Evolutionary conservation across 2,113 vertebrate species (phyloP).

Genomic region (Cottus gobio): DNA sequence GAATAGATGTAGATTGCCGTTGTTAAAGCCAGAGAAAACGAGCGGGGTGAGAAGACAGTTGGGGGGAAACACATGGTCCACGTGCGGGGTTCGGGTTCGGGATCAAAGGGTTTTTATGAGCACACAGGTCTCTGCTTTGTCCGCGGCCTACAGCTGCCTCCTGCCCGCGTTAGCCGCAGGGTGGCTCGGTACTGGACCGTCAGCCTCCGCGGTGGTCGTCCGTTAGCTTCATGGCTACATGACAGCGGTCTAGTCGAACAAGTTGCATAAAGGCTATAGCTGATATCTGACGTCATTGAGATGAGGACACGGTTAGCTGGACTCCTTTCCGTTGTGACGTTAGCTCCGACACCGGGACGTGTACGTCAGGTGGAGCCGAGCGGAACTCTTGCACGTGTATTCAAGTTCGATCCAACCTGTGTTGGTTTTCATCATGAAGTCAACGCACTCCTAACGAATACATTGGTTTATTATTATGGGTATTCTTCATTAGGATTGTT

Average conservation of each 20-base stretch:
- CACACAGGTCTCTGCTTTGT: background rate
- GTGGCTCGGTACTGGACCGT: background rate
- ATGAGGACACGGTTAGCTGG: background rate
- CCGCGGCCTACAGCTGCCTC: conserved; percentile 22
- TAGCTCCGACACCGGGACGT: background rate
- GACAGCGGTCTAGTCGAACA: background rate
- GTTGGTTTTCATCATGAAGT: background rate
- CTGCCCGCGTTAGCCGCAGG: conserved; percentile 7
- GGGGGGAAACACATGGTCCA: background rate
- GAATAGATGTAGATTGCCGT: accelerated
- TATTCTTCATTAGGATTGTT: no score
- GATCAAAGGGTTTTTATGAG: background rate
- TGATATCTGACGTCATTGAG: background rate
- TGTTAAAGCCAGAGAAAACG: accelerated
- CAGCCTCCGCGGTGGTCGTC: conserved; percentile 47
- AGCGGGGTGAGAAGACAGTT: accelerated
- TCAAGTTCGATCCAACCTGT: background rate
- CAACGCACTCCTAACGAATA: background rate
- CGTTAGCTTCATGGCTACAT: background rate
- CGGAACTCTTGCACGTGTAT: background rate
- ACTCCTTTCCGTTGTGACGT: background rate
- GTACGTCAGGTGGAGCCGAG: background rate
- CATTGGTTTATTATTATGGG: background rate
- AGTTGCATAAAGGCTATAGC: accelerated
- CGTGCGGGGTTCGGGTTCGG: background rate